Evolutionary conservation across 2,797 vertebrate species (phyloP).

Genomic region (Falco rusticolus): DNA sequence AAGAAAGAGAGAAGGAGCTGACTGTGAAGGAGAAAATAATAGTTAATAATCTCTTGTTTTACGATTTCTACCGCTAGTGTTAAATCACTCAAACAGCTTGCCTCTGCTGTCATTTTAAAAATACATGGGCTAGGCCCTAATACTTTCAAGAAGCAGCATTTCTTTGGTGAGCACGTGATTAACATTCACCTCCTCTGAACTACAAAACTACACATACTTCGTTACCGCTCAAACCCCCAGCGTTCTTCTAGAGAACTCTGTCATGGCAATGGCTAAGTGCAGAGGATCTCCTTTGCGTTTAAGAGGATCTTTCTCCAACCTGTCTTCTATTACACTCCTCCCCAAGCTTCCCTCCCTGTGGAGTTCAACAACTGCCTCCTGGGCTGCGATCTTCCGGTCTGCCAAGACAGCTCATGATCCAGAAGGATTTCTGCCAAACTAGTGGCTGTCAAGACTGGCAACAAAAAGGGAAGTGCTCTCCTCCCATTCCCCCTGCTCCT

Average conservation of each 20-base stretch:
- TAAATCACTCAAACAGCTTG: not conserved
- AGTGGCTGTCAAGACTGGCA: not conserved
- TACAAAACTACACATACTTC: not conserved
- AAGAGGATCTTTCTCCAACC: not conserved
- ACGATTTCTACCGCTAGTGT: not conserved
- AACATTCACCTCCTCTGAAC: not conserved
- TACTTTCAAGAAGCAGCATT: not conserved
- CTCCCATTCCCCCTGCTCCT: not conserved
- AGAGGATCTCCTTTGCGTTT: not conserved
- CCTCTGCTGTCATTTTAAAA: not conserved
- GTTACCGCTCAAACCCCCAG: not conserved
- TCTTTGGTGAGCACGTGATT: not conserved
- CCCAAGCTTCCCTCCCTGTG: not conserved
- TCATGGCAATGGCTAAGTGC: not conserved
- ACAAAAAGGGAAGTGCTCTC: not conserved
- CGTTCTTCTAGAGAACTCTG: not conserved
- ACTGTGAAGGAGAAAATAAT: constrained; percentile 79
- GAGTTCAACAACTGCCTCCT: not conserved
- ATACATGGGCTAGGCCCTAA: not conserved
- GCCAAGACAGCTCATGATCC: not conserved
- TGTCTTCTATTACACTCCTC: not conserved
- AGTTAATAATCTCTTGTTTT: not conserved
- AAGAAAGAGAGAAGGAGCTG: constrained; percentile 94
- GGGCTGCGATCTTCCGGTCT: not conserved
- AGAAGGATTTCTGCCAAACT: constrained; percentile 17